Percentiles rank a stretch among this genome's conserved stretches.
Conservation (phyloP, 2,888 invertebrate species). For the Diaphora mendica region DNA sequence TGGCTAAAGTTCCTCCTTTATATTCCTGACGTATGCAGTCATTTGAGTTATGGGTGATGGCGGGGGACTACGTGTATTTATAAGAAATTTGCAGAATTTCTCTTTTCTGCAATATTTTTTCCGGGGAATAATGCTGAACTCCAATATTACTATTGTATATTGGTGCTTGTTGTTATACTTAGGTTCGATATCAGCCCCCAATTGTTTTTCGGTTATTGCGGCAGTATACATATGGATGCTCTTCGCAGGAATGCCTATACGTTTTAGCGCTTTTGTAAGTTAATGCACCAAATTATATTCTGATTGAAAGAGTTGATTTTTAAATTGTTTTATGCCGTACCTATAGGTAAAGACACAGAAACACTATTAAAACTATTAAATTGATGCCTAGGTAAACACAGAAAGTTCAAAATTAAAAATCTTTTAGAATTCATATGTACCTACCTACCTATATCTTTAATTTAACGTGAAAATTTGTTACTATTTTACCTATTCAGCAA, state of each 20-base stretch:
- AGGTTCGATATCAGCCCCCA: not conserved
- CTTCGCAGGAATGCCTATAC: not conserved
- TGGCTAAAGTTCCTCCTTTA: conserved; percentile 79
- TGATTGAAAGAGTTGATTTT: not conserved
- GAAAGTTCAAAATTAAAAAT: not conserved
- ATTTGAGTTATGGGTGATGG: conserved; percentile 84
- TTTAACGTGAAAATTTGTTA: no score
- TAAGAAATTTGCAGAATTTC: conserved; percentile 75
- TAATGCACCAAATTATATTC: not conserved
- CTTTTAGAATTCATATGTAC: not conserved
- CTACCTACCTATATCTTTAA: no score
- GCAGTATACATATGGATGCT: not conserved
- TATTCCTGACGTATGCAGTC: conserved; percentile 84
- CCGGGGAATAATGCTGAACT: conserved; percentile 58
- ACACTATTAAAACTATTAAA: no score
- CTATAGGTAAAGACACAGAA: no score
- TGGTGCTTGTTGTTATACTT: not conserved
- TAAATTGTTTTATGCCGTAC: not conserved
- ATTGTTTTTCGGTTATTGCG: not conserved
- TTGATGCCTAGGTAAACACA: not conserved
- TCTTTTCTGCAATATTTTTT: conserved; percentile 61
- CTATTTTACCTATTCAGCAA: conserved; percentile 2
- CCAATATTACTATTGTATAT: not conserved
- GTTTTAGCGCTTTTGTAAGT: not conserved
- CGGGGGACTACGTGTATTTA: conserved; percentile 77